Evolutionary conservation across 2,888 invertebrate genomes (phyloP).

Genomic region (Xestia xanthographa): DNA sequence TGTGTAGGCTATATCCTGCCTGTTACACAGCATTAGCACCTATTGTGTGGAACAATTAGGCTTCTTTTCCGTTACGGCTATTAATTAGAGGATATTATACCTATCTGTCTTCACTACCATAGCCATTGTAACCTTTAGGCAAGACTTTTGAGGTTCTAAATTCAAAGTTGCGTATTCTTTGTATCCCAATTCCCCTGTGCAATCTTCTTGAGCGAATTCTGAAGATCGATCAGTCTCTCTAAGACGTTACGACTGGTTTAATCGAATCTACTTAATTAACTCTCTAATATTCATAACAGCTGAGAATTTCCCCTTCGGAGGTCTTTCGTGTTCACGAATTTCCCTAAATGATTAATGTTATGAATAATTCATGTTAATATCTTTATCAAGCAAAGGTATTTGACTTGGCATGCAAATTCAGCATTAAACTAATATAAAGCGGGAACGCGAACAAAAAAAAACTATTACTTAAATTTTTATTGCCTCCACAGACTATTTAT

Average conservation of each 20-base stretch:
- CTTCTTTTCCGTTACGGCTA: background rate
- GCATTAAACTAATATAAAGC: constrained; percentile 14
- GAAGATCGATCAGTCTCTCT: background rate
- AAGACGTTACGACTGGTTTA: constrained; percentile 16
- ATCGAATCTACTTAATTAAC: constrained; percentile 41
- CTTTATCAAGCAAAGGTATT: constrained; percentile 41
- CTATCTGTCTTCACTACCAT: background rate
- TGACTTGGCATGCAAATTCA: constrained; percentile 49
- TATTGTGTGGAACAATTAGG: background rate
- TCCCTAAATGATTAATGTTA: constrained; percentile 51
- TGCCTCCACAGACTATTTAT: constrained; percentile 25
- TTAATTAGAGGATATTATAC: background rate
- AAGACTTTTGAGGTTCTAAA: background rate
- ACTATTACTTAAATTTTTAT: constrained; percentile 41
- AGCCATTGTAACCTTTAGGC: background rate
- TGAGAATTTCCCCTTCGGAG: constrained; percentile 30
- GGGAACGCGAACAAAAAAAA: constrained; percentile 23
- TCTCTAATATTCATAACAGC: constrained; percentile 38
- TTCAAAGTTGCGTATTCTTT: background rate
- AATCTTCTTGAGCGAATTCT: constrained; percentile 8
- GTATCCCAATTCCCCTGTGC: background rate
- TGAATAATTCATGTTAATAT: constrained; percentile 55
- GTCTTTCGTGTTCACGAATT: constrained; percentile 40
- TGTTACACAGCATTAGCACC: background rate
- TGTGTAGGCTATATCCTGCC: background rate